Evolutionary conservation across 2,113 vertebrate genomes (phyloP), one percentile per base, ranked within the genome.

Genomic region (Asarcornis scutulata): DNA sequence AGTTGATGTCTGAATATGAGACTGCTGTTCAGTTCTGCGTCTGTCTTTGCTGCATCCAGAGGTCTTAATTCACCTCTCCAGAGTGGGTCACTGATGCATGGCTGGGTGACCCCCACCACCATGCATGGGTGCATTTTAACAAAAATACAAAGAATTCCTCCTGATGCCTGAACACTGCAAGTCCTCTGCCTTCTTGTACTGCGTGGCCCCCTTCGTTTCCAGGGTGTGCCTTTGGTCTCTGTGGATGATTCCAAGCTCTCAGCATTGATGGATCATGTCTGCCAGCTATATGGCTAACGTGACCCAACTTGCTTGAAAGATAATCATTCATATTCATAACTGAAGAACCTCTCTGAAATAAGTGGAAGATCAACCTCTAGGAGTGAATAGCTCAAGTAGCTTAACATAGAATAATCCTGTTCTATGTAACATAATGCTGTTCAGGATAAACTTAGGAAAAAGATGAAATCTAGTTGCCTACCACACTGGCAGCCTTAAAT

Each of bases 61-160:
- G 60, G 74, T 75, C 48, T 42, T 2, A 7, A 7, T 16, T 3
- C 1, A 0, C 34, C 40, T 50, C 42, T 69, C 31, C 2, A 0
- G 53, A 17, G n/a, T 3, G 31, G 60, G 13, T 56, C 53, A 3
- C 2, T 6, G 36, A 13, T 25, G 40, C 40, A 2, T 1, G 1
- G 14, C 52, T 67, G 79, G 44, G 59, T 78, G 38, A 34, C 13
- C 68, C 46, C 86, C 31, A 14, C 53, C 32, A 6, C 44, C 80
- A 11, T 34, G 2, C 5, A 4, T 31, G 29, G 48, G 11, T 11
- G 18, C 18, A 2, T 56, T 84, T 68, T 32, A 38, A 32, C 48
- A 9, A 17, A 50, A 29, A 21, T 6, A 3, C 1, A 5, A 73
- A n/a, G 42, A 42, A 66, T 53, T 66, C 52, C 52, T 40, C 64